Evolutionary conservation across 2,888 invertebrate species (phyloP), one percentile per base, ranked within the genome.

Genomic region (Patella pellucida): DNA sequence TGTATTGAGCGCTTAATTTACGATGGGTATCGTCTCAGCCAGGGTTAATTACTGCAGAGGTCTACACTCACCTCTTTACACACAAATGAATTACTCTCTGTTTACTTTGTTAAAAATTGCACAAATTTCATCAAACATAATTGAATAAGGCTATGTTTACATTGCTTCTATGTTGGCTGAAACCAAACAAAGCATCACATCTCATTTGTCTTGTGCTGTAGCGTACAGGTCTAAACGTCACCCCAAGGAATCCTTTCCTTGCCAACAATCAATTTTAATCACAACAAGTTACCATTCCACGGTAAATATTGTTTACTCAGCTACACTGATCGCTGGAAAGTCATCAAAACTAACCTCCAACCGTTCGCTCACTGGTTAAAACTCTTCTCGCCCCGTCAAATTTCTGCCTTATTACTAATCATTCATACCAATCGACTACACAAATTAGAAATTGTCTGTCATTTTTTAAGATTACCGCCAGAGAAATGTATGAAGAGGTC

Each of bases 41-140:
- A 68, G 73, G 81, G 85, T 85, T 85, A 84, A 85, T 85, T 83
- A 84, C 76, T 74, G 77, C 75, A 77, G 77, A 78, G 76, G 79
- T 79, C 81, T 76, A 79, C 82, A 80, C 80, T 82, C 81, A 83
- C 81, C 82, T 83, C 80, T 69, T 77, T 76, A 81, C 78, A 82
- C 82, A 82, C 75, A 75, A 77, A 73, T 80, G 82, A 84, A 84
- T 84, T 83, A 81, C 77, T 76, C 71, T 71, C 56, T 85, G 80
- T 84, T 85, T 79, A 83, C 84, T 73, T 71, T 76, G 78, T 79
- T 81, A 81, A 80, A 82, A 83, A 81, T 84, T 84, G 83, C 83
- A 82, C 84, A 84, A 84, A 85, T 83, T 83, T 82, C 85, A 85
- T 85, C 83, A 82, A 82, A 82, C 79, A 80, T 85, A 85, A 85